Conservation (phyloP, 2,113 vertebrate genomes). For the Sitta europaea region DNA sequence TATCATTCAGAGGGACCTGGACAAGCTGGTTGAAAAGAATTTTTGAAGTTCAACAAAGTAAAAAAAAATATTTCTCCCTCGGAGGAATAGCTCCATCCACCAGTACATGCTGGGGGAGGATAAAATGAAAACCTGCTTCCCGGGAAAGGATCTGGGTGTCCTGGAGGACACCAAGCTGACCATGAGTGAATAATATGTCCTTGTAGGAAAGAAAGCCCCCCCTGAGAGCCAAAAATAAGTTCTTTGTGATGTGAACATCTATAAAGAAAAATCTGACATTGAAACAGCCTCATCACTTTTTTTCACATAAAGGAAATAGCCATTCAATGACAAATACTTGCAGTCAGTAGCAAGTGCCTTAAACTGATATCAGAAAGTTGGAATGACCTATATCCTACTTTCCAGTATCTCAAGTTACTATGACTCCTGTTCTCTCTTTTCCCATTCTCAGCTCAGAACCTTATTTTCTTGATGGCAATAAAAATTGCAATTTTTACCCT, state of each 20-base stretch:
- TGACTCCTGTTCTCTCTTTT: not conserved
- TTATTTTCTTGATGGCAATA: not conserved
- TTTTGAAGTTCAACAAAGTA: not conserved
- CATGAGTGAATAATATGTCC: not conserved
- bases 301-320: not conserved
- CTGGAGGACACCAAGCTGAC: not conserved
- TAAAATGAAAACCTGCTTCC: not conserved
- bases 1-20: not conserved
- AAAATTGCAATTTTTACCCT: not conserved
- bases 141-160: not conserved
- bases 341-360: not conserved
- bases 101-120: accelerated
- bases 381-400: not conserved
- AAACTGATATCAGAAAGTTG: not conserved
- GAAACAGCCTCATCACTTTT: not conserved
- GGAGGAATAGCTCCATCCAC: not conserved
- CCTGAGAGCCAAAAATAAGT: not conserved
- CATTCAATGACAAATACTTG: not conserved
- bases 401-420: not conserved
- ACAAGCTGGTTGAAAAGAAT: not conserved
- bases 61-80: not conserved
- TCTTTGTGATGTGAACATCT: not conserved
- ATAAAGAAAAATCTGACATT: not conserved
- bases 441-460: not conserved
- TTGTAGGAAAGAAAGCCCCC: not conserved